phyloP scores from a whole-genome alignment of 2,888 invertebrate species.

The Athrips mouffetella region DNA sequence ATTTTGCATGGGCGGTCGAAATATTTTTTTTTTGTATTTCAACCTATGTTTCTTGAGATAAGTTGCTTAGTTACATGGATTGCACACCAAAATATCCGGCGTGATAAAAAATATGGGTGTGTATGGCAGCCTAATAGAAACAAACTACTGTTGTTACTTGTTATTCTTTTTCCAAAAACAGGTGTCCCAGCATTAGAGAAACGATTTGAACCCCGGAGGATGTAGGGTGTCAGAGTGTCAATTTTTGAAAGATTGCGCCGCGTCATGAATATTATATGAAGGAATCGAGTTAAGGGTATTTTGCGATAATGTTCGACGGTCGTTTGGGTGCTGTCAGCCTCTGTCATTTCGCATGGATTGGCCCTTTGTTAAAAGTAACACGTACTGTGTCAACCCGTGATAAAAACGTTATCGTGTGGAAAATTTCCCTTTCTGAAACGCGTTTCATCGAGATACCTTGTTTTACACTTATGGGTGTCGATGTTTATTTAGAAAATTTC shows the following conservation, averaged over 20 bases:
- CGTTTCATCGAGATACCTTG: too few relatives aligned
- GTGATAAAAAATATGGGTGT: too few relatives aligned
- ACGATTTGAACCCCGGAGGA: slow-evolving; percentile 6
- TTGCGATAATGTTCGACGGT: slow-evolving; percentile 73
- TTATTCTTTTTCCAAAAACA: neutral
- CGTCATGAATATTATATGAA: slow-evolving; percentile 78
- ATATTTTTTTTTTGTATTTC: too few relatives aligned
- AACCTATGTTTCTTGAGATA: too few relatives aligned
- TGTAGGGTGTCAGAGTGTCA: slow-evolving; percentile 55
- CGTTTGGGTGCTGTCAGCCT: slow-evolving; percentile 72
- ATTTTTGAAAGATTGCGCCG: slow-evolving; percentile 77
- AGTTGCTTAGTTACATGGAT: neutral
- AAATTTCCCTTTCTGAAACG: slow-evolving; percentile 21
- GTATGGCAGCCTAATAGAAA: too few relatives aligned
- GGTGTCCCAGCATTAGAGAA: neutral
- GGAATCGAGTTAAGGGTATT: slow-evolving; percentile 72
- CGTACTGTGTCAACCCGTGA: slow-evolving; percentile 62
- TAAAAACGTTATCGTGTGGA: slow-evolving; percentile 28
- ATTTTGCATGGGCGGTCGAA: too few relatives aligned
- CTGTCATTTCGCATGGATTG: slow-evolving; percentile 76
- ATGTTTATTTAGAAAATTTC: too few relatives aligned
- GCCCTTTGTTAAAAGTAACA: slow-evolving; percentile 75
- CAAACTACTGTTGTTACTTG: too few relatives aligned
- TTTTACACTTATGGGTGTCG: too few relatives aligned
- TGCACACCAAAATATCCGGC: too few relatives aligned